A percentile compares a stretch with the other conserved stretches of the same genome.
Evolutionary conservation across 2,888 invertebrate genomes (phyloP).

Genomic region (Marasmarcha lunaedactyla): DNA sequence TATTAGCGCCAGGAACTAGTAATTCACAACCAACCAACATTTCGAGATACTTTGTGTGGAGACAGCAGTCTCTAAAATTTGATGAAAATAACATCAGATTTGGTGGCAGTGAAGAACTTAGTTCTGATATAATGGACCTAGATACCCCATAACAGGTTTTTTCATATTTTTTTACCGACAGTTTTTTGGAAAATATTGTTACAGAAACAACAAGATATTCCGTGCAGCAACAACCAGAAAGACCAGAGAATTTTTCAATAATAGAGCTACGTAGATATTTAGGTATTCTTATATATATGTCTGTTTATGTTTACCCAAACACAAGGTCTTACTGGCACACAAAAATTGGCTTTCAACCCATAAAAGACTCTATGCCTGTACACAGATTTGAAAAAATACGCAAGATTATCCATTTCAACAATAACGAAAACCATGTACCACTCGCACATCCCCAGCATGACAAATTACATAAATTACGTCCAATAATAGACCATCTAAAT

Average conservation of each 20-base stretch:
- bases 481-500: constrained; percentile 18
- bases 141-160: constrained; percentile 14
- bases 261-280: constrained; percentile 9
- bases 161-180: constrained; percentile 13
- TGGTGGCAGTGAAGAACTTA: constrained; percentile 10
- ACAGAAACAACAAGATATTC: constrained; percentile 14
- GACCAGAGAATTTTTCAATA: constrained; percentile 4
- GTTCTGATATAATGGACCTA: constrained; percentile 13
- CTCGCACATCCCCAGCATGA: constrained; percentile 15
- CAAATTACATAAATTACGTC: constrained; percentile 16
- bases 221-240: constrained; percentile 12
- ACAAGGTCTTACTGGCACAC: constrained; percentile 18
- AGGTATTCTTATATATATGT: constrained; percentile 18
- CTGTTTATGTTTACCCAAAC: constrained; percentile 18
- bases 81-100: constrained; percentile 14
- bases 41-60: constrained; percentile 13
- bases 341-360: constrained; percentile 14
- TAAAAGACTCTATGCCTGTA: constrained; percentile 18
- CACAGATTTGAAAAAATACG: constrained; percentile 20
- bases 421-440: constrained; percentile 17
- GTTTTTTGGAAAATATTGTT: constrained; percentile 11
- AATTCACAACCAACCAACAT: too few relatives aligned
- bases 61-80: constrained; percentile 12
- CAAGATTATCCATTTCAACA: constrained; percentile 19
- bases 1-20: not conserved